Percentiles rank a stretch among this genome's conserved stretches.
Evolutionary conservation across 2,113 vertebrate species (phyloP).

Genomic region (Actinemys pallida): DNA sequence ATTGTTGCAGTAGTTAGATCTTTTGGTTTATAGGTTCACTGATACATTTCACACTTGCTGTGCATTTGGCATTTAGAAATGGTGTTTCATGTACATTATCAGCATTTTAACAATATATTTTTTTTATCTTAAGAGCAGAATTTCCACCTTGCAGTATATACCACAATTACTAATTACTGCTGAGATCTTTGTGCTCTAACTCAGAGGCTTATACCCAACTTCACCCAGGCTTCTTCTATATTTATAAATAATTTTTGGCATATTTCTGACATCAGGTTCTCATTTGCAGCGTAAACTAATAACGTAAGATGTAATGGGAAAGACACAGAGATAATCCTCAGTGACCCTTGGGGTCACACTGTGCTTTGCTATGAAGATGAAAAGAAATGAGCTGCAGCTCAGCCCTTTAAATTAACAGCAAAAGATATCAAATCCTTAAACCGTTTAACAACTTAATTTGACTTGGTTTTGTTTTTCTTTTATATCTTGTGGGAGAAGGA

Average conservation of each 20-base stretch:
- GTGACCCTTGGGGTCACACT: constrained; percentile 59
- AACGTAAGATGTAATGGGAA: constrained; percentile 52
- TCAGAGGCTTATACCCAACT: constrained; percentile 5
- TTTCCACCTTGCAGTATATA: neutral
- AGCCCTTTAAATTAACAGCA: constrained; percentile 64
- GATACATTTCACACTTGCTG: neutral
- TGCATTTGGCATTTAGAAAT: neutral
- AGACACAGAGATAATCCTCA: constrained; percentile 51
- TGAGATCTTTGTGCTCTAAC: constrained; percentile 29
- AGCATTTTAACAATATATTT: neutral
- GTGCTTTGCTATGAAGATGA: constrained; percentile 68
- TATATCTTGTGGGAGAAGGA: constrained; percentile 48
- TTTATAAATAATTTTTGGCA: constrained; percentile 60
- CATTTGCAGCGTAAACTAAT: constrained; percentile 59
- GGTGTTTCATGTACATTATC: neutral
- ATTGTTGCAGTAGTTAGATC: neutral
- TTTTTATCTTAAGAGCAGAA: neutral
- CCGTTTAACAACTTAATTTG: constrained; percentile 75
- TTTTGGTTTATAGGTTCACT: neutral
- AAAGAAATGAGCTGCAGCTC: constrained; percentile 67
- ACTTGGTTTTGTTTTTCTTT: constrained; percentile 64
- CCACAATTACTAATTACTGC: constrained; percentile 53
- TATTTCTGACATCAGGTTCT: constrained; percentile 60
- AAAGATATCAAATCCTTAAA: constrained; percentile 69
- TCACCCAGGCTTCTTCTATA: neutral